Percentiles rank a stretch among this genome's conserved stretches.
phyloP scores from a whole-genome alignment of 2,888 invertebrate genomes.

The Noctua fimbriata region DNA sequence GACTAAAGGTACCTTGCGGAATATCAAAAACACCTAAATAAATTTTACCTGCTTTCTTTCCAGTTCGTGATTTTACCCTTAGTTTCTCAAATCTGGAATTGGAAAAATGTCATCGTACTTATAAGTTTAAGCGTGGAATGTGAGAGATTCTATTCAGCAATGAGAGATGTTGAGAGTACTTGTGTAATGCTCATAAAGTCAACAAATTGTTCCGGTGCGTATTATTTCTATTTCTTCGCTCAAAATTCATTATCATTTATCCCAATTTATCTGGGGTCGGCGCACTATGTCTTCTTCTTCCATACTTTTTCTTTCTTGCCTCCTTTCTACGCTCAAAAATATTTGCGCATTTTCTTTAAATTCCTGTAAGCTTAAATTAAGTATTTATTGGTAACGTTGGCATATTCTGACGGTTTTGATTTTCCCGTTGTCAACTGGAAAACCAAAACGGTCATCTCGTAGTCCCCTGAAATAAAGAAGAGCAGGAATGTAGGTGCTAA shows the following conservation, averaged over 20 bases:
- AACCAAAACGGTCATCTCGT: no score
- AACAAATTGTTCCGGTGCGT: background rate
- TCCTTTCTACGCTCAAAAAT: background rate
- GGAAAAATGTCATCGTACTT: background rate
- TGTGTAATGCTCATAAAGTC: background rate
- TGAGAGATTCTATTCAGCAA: conserved; percentile 8
- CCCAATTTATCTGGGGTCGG: background rate
- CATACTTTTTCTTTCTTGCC: no score
- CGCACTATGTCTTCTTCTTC: background rate
- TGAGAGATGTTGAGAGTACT: conserved; percentile 1
- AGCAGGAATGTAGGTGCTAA: no score
- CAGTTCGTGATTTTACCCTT: background rate
- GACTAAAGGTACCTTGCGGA: background rate
- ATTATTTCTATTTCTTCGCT: background rate
- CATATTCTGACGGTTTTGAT: no score
- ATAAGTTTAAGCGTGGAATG: background rate
- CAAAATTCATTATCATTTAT: background rate
- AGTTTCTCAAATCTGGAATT: background rate
- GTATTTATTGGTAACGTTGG: background rate
- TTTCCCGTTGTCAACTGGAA: no score
- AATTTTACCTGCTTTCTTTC: background rate
- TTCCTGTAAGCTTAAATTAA: background rate
- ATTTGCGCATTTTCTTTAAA: background rate
- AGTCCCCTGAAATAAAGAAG: no score
- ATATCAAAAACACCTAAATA: background rate